phyloP scores from a whole-genome alignment of 2,113 vertebrate species.

The Actinemys pallida region DNA sequence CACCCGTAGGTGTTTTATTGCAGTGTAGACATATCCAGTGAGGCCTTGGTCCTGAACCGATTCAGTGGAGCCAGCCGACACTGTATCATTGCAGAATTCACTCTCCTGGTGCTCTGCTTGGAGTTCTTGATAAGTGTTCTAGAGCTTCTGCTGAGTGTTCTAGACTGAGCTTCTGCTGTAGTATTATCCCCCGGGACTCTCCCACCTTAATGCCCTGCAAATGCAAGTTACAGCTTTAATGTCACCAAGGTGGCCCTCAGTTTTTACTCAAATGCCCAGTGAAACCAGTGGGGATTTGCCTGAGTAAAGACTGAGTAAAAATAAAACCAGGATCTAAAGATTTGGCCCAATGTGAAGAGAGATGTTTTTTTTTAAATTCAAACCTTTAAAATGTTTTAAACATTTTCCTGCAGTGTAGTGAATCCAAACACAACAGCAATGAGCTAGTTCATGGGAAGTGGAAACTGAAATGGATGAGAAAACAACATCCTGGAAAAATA shows the following conservation, averaged over 20 bases:
- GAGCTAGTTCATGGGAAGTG: constrained; percentile 69
- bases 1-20: not conserved
- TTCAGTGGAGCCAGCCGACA: fast-evolving
- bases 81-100: fast-evolving
- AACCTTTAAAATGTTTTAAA: constrained; percentile 37
- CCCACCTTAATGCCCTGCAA: not conserved
- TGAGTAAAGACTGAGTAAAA: not conserved
- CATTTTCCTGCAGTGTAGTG: not conserved
- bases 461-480: constrained; percentile 53
- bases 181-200: too few species aligned
- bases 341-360: not conserved
- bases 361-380: constrained; percentile 2
- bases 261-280: not conserved
- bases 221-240: not conserved
- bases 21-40: not conserved
- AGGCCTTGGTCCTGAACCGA: fast-evolving
- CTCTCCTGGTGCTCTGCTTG: fast-evolving
- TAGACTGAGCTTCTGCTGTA: too few species aligned
- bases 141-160: not conserved
- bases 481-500: constrained; percentile 54
- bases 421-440: constrained; percentile 41
- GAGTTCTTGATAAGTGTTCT: fast-evolving
- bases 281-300: not conserved
- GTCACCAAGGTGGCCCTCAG: not conserved
- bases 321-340: not conserved